Conservation (phyloP, 23 tunicate genomes). For the Botrylloides violaceus region DNA sequence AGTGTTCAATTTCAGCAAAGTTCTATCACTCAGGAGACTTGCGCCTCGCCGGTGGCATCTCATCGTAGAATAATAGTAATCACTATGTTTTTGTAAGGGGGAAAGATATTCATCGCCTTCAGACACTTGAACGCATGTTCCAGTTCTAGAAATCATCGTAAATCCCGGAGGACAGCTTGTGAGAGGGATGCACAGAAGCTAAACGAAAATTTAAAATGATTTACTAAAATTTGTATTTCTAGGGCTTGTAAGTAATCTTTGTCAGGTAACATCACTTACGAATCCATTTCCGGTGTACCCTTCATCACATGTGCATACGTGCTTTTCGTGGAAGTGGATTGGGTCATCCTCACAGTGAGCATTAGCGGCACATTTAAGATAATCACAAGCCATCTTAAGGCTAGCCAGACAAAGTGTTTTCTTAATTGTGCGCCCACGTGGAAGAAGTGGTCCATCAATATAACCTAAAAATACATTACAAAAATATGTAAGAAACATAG, state of each 20-base stretch:
- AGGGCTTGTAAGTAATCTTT: no score
- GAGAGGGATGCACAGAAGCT: not conserved
- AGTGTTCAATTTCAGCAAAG: not conserved
- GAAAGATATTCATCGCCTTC: not conserved
- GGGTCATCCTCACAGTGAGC: constrained; percentile 6
- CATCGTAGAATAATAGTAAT: not conserved
- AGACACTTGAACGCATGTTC: not conserved
- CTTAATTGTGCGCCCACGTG: not conserved
- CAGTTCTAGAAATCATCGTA: not conserved
- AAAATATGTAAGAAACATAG: no score
- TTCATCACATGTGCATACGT: constrained; percentile 38
- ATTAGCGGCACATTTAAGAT: constrained; percentile 16
- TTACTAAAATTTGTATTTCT: no score
- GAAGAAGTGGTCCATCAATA: not conserved
- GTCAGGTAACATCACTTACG: constrained; percentile 29
- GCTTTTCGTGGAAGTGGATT: not conserved
- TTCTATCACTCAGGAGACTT: not conserved
- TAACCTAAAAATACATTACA: not conserved
- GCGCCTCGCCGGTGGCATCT: not conserved
- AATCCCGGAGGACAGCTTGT: not conserved
- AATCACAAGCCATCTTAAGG: not conserved
- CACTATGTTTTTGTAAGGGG: not conserved
- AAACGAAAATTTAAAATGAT: no score
- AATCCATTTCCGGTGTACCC: constrained; percentile 47
- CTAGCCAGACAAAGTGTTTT: not conserved